These are phyloP conservation scores for Delphinus delphis DNA, from an alignment of 2,113 vertebrate genomes.

Conservation along the genomic window DNA sequence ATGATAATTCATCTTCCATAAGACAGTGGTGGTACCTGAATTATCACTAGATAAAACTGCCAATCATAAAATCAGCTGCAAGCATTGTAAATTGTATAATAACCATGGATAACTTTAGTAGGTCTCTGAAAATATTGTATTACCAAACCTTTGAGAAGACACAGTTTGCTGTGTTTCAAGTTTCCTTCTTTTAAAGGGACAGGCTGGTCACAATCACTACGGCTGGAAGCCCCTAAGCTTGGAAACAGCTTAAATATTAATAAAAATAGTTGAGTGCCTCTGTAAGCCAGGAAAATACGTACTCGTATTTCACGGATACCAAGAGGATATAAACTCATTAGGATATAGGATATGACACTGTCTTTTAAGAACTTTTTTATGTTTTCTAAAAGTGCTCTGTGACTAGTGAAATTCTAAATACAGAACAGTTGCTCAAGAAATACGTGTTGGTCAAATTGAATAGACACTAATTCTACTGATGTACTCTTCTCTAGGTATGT, in stretches of 20 bases:
- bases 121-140: not conserved
- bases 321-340: not conserved
- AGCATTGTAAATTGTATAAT: not conserved
- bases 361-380: not conserved
- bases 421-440: not conserved
- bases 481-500: constrained; percentile 78
- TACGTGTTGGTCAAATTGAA: not conserved
- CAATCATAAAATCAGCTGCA: not conserved
- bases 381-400: not conserved
- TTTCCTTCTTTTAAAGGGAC: not conserved
- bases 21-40: not conserved
- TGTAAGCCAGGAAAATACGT: not conserved
- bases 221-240: constrained; percentile 14
- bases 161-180: not conserved
- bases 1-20: not conserved
- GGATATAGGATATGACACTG: not conserved
- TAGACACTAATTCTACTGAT: not conserved
- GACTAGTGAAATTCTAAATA: not conserved
- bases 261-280: not conserved
- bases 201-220: not conserved
- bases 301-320: not conserved
- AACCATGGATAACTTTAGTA: not conserved
- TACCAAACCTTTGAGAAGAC: not conserved
- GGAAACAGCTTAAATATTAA: constrained; percentile 6
- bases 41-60: not conserved